Evolutionary conservation across 2,797 vertebrate species (phyloP).

Genomic region (Pelobates cultripes): DNA sequence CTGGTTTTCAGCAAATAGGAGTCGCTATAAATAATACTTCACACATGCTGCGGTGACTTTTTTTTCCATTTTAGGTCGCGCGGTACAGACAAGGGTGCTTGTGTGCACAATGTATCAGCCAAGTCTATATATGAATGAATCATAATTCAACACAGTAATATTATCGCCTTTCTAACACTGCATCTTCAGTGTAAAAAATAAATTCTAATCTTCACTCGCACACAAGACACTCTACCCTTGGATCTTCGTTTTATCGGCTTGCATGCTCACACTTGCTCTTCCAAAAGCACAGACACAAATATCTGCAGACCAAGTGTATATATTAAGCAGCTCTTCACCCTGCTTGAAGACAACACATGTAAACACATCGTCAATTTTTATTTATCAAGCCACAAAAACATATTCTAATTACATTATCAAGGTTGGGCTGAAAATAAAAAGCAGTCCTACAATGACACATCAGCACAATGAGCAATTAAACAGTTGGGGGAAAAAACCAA

Average conservation of each 20-base stretch:
- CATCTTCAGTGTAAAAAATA: conserved; percentile 44
- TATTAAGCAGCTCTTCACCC: not conserved
- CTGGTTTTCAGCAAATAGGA: conserved; percentile 23
- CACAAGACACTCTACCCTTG: conserved; percentile 45
- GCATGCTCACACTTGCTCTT: conserved; percentile 34
- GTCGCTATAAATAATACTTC: conserved; percentile 41
- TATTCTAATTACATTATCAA: not conserved
- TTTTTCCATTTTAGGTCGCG: conserved; percentile 45
- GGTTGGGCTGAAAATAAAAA: too few species aligned
- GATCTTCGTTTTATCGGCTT: conserved; percentile 31
- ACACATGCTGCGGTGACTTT: conserved; percentile 11
- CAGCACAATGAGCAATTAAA: too few species aligned
- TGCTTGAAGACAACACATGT: not conserved
- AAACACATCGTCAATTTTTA: not conserved
- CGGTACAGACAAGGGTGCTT: conserved; percentile 24
- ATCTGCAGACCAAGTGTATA: conserved; percentile 7
- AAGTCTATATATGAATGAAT: conserved; percentile 51
- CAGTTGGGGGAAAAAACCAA: too few species aligned
- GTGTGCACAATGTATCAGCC: conserved; percentile 42
- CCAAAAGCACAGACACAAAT: conserved; percentile 21
- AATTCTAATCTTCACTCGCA: conserved; percentile 49
- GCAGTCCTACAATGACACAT: too few species aligned
- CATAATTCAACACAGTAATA: conserved; percentile 53
- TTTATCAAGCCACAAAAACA: not conserved
- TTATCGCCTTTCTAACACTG: conserved; percentile 45